Evolutionary conservation across 2,797 vertebrate genomes (phyloP), one percentile per base, ranked within the genome.

Genomic region (Setipinna tenuifilis): DNA sequence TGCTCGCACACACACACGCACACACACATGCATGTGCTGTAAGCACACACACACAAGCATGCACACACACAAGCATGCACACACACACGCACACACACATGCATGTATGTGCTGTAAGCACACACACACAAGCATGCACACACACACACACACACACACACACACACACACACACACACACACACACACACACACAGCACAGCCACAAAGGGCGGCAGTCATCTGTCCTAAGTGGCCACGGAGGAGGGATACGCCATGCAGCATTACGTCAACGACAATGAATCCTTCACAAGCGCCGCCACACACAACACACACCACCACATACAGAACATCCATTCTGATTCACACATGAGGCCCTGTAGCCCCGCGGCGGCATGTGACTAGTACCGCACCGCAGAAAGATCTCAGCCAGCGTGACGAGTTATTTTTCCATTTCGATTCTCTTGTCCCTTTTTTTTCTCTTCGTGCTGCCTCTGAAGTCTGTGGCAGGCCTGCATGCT

Each of bases 111-210:
- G n/a, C n/a, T n/a, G n/a, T n/a, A 57, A 9, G 19, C 59, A 61
- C 59, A 61, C 59, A 61, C 59, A 61, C 59, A 65, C 10, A 61
- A 14, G 10, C 23, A 9, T 0, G 7, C 61, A 25, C n/a, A 25
- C n/a, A 61, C 59, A 61, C 9, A 61, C 59, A 21, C 59, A 61
- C 59, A 61, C 59, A 61, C 59, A 61, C 21, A 61, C 59, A 61
- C 59, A 61, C 59, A 61, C 59, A 61, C 59, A 61, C 59, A 61
- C 59, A 61, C 59, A 61, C 59, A 61, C 59, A 61, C 61, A 62
- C 61, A 62, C 61, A 62, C 61, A 62, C 61, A 68, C 14, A 5
- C 58, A 59, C 62, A 31, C 25, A 41, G 35, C 19, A 21, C 71
- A 44, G 71, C 71, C 71, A 78, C 71, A 78, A 78, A 78, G 71